Base-by-base conservation (phyloP, 2,888 invertebrate genomes). In the Hydrotaea cyrtoneurina region DNA sequence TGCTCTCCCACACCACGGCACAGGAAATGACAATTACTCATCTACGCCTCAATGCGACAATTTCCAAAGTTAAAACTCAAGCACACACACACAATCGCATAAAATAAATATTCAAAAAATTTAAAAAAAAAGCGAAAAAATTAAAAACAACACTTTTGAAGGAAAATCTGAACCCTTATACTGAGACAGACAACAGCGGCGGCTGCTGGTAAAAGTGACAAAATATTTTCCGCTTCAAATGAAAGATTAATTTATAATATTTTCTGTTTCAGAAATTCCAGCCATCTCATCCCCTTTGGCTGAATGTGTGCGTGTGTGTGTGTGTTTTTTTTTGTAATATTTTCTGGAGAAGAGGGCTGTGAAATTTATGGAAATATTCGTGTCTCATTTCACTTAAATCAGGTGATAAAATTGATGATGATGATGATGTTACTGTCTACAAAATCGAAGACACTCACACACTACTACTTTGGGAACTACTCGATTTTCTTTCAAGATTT, bases 1-100 rank as follows among this genome's bases (percentile, higher is more conserved):
- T 17, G 13, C 39, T 11, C 57, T 36, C 57, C 19, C 26, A 19
- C 55, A 36, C 11, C 53, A 73, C 36, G 2, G 53, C 53, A 82
- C 86, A 84, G 86, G 85, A 86, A 87, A 74, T 77, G 82, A 72
- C 81, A 86, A 88, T 86, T 87, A 87, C 86, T 83, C 87, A 87
- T 86, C 73, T 75, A 78, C 71, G 84, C 85, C 74, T 86, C 84
- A 85, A 77, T 82, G 82, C 57, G 13, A 83, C 11, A 43, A n/a
- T 46, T 74, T 55, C 59, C 43, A 43, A 73, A 66, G n/a, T n/a
- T n/a, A n/a, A n/a, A n/a, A n/a, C n/a, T n/a, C n/a, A n/a, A n/a
- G n/a, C n/a, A n/a, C n/a, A n/a, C n/a, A n/a, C 36, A 62, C 50
- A 55, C 46, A 53, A 31, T 11, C 17, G 19, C 21, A 46, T 26